Evolutionary conservation across 2,113 vertebrate species (phyloP).

Genomic region (Tetrax tetrax): DNA sequence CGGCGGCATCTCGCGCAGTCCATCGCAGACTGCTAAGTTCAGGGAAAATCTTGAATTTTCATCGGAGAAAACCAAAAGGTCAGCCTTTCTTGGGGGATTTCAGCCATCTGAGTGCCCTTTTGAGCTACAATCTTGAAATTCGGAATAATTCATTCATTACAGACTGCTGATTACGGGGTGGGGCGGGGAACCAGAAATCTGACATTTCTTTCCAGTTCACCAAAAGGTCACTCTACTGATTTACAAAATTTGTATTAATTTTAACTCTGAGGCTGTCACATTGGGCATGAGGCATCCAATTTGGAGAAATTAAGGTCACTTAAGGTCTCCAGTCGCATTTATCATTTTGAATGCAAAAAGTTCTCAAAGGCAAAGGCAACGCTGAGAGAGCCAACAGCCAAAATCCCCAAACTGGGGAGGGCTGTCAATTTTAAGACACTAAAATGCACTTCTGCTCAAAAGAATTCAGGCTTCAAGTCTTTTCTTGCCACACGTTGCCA

Average conservation of each 20-base stretch:
- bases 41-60: slow-evolving; percentile 40
- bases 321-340: slow-evolving; percentile 40
- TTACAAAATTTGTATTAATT: slow-evolving; percentile 66
- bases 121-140: slow-evolving; percentile 59
- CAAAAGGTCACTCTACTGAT: slow-evolving; percentile 64
- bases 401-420: background rate
- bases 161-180: slow-evolving; percentile 10
- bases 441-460: background rate
- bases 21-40: background rate
- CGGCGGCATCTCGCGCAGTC: background rate
- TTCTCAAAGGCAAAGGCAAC: background rate
- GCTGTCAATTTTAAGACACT: background rate
- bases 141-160: slow-evolving; percentile 67
- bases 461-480: background rate
- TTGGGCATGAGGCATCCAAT: slow-evolving; percentile 8
- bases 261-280: slow-evolving; percentile 53
- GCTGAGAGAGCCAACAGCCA: background rate
- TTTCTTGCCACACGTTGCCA: background rate
- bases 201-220: slow-evolving; percentile 70
- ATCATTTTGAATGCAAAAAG: background rate
- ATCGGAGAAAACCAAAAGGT: slow-evolving; percentile 46
- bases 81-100: slow-evolving; percentile 53
- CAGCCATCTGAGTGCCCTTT: slow-evolving; percentile 58
- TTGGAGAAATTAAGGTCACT: slow-evolving; percentile 51
- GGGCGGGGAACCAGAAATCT: background rate